A percentile compares a stretch with the other conserved stretches of the same genome.
Conservation (phyloP, 2,888 invertebrate genomes). For the Tupiocoris notatus region DNA sequence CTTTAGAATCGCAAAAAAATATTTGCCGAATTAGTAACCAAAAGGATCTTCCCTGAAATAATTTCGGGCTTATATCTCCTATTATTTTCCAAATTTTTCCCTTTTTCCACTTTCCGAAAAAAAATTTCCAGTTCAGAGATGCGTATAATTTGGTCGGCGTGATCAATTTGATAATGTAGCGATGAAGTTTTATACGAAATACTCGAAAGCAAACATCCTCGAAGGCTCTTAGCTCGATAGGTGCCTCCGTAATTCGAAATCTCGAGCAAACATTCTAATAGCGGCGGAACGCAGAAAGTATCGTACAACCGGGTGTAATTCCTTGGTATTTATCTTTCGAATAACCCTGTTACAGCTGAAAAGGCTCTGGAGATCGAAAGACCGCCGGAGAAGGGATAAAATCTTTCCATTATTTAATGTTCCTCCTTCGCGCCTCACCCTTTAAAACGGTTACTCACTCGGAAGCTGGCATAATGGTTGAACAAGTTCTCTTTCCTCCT, state of each 20-base stretch:
- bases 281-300: constrained; percentile 5
- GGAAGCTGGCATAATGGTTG: constrained; percentile 32
- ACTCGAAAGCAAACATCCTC: not conserved
- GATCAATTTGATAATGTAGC: too few species aligned
- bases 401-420: constrained; percentile 36
- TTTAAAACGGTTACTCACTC: constrained; percentile 34
- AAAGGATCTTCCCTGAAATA: too few species aligned
- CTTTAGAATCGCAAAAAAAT: too few species aligned
- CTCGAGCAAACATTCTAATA: constrained; percentile 12
- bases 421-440: constrained; percentile 11
- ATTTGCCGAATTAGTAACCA: too few species aligned
- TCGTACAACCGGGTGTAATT: constrained; percentile 20
- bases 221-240: not conserved
- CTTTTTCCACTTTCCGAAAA: too few species aligned
- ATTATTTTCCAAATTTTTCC: too few species aligned
- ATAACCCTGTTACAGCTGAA: constrained; percentile 20
- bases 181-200: not conserved
- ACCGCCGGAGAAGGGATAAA: not conserved
- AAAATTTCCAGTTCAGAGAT: too few species aligned
- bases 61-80: too few species aligned
- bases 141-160: too few species aligned
- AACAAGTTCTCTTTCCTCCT: constrained; percentile 20
- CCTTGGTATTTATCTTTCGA: constrained; percentile 30
- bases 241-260: not conserved
- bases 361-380: constrained; percentile 3